Conservation (phyloP, 2,113 vertebrate genomes). For the Cyprinodon brontotheroides region DNA sequence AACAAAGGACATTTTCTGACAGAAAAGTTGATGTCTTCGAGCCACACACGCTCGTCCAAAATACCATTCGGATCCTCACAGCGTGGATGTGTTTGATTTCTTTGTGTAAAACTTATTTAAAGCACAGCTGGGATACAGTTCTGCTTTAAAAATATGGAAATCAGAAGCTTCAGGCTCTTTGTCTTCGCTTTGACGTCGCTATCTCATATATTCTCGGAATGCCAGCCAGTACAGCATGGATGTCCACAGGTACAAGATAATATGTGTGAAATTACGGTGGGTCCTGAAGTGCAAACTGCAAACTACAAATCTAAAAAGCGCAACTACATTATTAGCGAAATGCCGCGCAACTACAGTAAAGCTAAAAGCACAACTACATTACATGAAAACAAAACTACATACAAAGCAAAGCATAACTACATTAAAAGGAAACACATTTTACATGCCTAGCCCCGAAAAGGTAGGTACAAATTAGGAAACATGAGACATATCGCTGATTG, state of each 20-base stretch:
- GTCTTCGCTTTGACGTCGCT: conserved; percentile 16
- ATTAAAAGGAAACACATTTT: no score
- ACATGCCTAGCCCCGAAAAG: no score
- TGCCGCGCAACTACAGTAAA: no score
- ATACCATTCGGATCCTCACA: conserved; percentile 12
- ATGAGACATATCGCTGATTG: no score
- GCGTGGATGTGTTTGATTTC: conserved; percentile 37
- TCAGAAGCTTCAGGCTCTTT: conserved; percentile 8
- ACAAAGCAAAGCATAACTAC: no score
- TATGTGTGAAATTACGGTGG: neutral
- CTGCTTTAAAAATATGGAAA: conserved; percentile 43
- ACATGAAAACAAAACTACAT: no score
- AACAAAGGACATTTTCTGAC: conserved; percentile 33
- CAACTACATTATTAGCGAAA: no score
- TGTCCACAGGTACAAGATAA: conserved; percentile 11
- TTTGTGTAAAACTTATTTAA: conserved; percentile 36
- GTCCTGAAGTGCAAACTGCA: no score
- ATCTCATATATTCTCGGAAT: conserved; percentile 23
- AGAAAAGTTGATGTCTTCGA: conserved; percentile 29
- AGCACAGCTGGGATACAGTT: conserved; percentile 10
- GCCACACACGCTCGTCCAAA: conserved; percentile 9
- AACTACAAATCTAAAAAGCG: no score
- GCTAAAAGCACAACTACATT: no score
- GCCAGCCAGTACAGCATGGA: neutral
- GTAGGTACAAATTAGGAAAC: no score